Base-by-base conservation (phyloP, 2,113 vertebrate genomes). In the Procavia capensis region DNA sequence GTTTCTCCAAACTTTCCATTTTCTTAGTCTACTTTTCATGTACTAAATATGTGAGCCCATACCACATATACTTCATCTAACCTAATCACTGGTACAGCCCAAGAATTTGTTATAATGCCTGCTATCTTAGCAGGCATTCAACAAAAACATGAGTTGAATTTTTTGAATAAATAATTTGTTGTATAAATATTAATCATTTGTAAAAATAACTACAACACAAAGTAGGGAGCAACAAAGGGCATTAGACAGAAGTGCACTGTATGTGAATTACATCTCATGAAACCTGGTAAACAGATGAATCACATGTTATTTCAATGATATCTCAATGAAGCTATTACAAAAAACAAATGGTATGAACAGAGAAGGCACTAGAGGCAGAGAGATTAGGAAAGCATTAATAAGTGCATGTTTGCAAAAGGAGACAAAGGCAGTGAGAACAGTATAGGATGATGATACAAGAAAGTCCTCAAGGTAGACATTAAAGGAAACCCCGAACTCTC, bases 101-200 rank as follows among this genome's bases (percentile, higher is more conserved):
- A 91, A 63, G 36, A 59, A 3, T 27, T 27, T 36, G 36, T 41
- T 47, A 54, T 54, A 89, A 89, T 43, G 22, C n/a, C 29, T 85
- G 9, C 43, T 87, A 34, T 39, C 2, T 20, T 6, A 57, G 4
- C 0, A 85, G 57, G 22, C 24, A 87, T 22, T 78, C 36, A 78
- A 31, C 47, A 78, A 61, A 90, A 81, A 76, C 34, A 85, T 36
- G 80, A 87, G 9, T 6, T 92, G 24, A 81, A 89, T 95, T 89
- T 91, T 5, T 64, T 47, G 36, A 90, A 87, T 50, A 94, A 85
- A 70, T 24, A 88, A 20, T n/a, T 90, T 91, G 84, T 68, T 74
- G 45, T 68, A 94, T 36, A 41, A 92, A 82, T 54, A 78, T 66
- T 2, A 74, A 66, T 72, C 6, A 24, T 54, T 14, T 79, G 4